Evolutionary conservation across 2,888 invertebrate genomes (phyloP).

Genomic region (Drosophila kokeensis): DNA sequence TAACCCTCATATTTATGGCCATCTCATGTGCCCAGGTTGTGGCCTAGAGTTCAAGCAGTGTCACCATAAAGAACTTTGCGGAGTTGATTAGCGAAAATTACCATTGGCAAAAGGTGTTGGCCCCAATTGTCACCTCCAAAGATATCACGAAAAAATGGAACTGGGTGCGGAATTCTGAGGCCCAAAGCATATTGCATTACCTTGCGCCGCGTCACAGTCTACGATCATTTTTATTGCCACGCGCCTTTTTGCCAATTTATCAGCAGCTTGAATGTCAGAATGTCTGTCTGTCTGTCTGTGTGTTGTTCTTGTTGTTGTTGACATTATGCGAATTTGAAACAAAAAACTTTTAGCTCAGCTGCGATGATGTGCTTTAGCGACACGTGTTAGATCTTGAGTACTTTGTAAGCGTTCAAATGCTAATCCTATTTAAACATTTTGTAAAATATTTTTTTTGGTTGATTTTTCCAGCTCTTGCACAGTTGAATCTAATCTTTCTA

Average conservation of each 20-base stretch:
- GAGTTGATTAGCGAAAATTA: constrained; percentile 72
- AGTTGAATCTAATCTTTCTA: not conserved
- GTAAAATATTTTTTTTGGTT: not conserved
- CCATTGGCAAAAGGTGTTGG: constrained; percentile 76
- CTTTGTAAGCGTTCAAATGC: not conserved
- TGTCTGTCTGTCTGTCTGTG: constrained; percentile 7
- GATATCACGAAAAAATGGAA: constrained; percentile 58
- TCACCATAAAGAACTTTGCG: constrained; percentile 55
- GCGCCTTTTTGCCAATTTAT: constrained; percentile 72
- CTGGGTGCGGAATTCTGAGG: constrained; percentile 67
- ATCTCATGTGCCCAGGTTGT: constrained; percentile 37
- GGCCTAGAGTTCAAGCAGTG: constrained; percentile 37
- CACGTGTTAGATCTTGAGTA: constrained; percentile 34
- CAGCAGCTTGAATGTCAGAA: constrained; percentile 64
- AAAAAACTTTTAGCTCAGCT: constrained; percentile 36
- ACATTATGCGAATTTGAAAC: constrained; percentile 71
- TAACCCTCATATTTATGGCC: constrained; percentile 46
- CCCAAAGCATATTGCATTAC: constrained; percentile 62
- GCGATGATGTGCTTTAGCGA: constrained; percentile 19
- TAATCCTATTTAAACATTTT: not conserved
- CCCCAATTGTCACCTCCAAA: constrained; percentile 80
- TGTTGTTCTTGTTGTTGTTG: constrained; percentile 38
- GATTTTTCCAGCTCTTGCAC: not conserved
- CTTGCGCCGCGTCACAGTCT: constrained; percentile 43
- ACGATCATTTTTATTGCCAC: constrained; percentile 69